These are phyloP conservation scores for Ursus arctos DNA, from an alignment of 2,113 vertebrate species.

Conservation along the genomic window DNA sequence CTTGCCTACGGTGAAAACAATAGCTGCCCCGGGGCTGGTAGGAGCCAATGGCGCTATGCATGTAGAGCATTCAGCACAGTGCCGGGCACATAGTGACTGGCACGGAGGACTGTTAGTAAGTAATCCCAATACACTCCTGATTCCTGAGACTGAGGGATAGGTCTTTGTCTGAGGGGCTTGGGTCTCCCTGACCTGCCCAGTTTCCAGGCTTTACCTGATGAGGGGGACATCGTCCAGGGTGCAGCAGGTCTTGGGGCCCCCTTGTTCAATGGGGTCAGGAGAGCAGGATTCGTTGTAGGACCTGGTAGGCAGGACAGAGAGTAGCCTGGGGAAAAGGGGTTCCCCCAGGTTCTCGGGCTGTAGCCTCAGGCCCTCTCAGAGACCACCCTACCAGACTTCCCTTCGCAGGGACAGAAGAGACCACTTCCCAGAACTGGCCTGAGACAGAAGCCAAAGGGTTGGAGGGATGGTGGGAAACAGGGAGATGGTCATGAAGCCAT, in stretches of 20 bases:
- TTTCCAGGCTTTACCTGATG: conserved; percentile 90
- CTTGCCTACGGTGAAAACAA: neutral
- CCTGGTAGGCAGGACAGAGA: conserved; percentile 82
- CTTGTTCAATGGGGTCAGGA: conserved; percentile 91
- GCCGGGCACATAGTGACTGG: neutral
- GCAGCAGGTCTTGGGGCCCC: conserved; percentile 95
- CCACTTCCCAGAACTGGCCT: neutral
- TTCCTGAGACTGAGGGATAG: neutral
- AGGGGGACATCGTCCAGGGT: conserved; percentile 95
- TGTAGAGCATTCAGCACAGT: neutral
- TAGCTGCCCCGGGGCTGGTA: neutral
- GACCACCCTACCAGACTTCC: conserved; percentile 49
- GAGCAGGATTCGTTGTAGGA: conserved; percentile 95
- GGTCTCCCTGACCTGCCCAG: neutral
- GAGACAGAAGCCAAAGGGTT: conserved; percentile 47
- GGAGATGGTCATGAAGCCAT: conserved; percentile 32
- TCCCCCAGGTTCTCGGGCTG: neutral
- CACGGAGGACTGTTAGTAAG: neutral
- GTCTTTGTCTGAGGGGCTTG: neutral
- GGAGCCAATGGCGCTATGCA: neutral
- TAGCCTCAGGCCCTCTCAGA: neutral
- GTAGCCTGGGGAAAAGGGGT: conserved; percentile 12
- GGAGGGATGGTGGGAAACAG: conserved; percentile 21
- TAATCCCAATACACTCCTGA: neutral
- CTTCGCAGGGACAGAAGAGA: neutral